Evolutionary conservation across 2,113 vertebrate species (phyloP).

Genomic region (Geothlypis trichas): DNA sequence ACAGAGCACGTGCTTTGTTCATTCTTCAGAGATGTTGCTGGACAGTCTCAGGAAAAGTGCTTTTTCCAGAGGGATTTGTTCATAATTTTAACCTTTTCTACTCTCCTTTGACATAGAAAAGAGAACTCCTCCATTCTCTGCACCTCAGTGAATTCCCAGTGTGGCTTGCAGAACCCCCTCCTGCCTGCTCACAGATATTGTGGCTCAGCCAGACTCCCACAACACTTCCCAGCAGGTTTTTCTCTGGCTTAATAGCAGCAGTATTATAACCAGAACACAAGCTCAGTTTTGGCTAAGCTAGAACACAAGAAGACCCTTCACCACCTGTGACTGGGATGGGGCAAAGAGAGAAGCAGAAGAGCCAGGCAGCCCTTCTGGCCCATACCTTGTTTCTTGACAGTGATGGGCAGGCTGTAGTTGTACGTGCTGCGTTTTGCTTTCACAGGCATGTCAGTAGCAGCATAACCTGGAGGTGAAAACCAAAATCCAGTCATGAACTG

Average conservation of each 20-base stretch:
- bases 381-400: constrained; percentile 87
- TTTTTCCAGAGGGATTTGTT: not conserved
- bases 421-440: constrained; percentile 94
- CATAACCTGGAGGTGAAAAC: constrained; percentile 75
- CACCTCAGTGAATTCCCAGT: not conserved
- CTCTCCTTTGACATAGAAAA: not conserved
- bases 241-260: not conserved
- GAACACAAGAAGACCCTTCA: not conserved
- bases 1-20: not conserved
- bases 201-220: not conserved
- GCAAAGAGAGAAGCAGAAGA: not conserved
- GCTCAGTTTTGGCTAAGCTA: not conserved
- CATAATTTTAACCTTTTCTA: not conserved
- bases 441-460: constrained; percentile 85
- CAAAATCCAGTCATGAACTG: not conserved
- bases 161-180: not conserved
- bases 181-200: not conserved
- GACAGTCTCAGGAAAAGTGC: not conserved
- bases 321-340: not conserved
- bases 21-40: not conserved
- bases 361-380: not conserved
- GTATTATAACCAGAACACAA: not conserved
- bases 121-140: not conserved
- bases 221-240: not conserved
- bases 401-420: constrained; percentile 91